Conservation (phyloP, 2,888 invertebrate genomes). For the Torymus tubicola region DNA sequence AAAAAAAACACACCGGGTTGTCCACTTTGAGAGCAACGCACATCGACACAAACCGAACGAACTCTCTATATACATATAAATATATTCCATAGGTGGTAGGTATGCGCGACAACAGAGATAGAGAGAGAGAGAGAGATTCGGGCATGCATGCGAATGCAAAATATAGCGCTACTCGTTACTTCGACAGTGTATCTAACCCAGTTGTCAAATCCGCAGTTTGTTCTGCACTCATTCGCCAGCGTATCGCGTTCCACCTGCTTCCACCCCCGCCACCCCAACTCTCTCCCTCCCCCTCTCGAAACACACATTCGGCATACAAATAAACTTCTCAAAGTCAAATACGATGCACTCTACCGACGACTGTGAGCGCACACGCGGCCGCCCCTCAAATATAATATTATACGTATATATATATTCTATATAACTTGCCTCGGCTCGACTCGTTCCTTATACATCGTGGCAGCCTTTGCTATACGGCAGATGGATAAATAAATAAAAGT, state of each 20-base stretch:
- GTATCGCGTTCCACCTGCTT: slow-evolving; percentile 61
- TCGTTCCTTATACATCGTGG: too few relatives aligned
- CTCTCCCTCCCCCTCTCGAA: slow-evolving; percentile 47
- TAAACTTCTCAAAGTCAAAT: slow-evolving; percentile 67
- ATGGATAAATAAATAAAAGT: slow-evolving; percentile 64
- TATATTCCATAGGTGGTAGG: background rate
- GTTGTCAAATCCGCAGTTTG: slow-evolving; percentile 71
- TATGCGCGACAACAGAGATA: background rate
- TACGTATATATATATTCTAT: background rate
- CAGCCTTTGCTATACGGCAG: slow-evolving; percentile 23
- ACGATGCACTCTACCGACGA: slow-evolving; percentile 7
- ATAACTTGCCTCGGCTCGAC: too few relatives aligned
- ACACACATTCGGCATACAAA: slow-evolving; percentile 66
- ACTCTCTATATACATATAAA: too few relatives aligned
- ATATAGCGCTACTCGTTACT: slow-evolving; percentile 64
- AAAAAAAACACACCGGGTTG: too few relatives aligned
- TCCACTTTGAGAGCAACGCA: too few relatives aligned
- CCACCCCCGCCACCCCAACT: too few relatives aligned
- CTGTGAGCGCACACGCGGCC: background rate
- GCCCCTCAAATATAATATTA: slow-evolving; percentile 19
- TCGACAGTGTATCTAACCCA: slow-evolving; percentile 69
- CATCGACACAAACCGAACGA: too few relatives aligned
- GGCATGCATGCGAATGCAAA: slow-evolving; percentile 20
- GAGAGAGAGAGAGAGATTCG: background rate
- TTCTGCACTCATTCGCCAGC: slow-evolving; percentile 68